A percentile compares a stretch with the other conserved stretches of the same genome.
phyloP scores from a whole-genome alignment of 2,113 vertebrate species.

The Agelaius phoeniceus region DNA sequence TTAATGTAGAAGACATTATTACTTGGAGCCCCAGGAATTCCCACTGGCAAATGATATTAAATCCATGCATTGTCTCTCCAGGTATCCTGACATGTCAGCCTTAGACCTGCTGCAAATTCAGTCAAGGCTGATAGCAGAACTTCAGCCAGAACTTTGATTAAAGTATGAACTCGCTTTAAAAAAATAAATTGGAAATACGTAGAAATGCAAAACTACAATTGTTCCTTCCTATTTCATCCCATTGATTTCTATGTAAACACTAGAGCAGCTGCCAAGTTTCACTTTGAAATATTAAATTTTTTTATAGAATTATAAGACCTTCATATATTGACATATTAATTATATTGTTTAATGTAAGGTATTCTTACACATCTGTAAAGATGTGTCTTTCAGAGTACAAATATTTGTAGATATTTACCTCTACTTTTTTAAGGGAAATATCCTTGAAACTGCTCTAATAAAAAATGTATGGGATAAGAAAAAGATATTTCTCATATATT shows the following conservation, averaged over 20 bases:
- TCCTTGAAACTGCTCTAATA: neutral
- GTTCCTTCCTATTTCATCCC: neutral
- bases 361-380: neutral
- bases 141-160: neutral
- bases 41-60: conserved; percentile 41
- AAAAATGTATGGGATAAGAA: neutral
- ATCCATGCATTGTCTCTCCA: conserved; percentile 13
- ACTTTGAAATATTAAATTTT: neutral
- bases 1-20: conserved; percentile 58
- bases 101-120: conserved; percentile 12
- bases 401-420: neutral
- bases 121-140: neutral
- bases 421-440: neutral
- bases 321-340: neutral
- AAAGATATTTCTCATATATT: neutral
- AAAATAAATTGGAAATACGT: neutral
- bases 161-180: neutral
- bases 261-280: neutral
- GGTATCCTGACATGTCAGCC: neutral
- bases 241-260: neutral
- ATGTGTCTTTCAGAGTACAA: neutral
- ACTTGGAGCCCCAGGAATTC: conserved; percentile 53
- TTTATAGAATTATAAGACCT: neutral
- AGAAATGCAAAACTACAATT: neutral
- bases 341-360: neutral